phyloP scores from a whole-genome alignment of 2,888 invertebrate genomes.

The Clistopyga incitator region DNA sequence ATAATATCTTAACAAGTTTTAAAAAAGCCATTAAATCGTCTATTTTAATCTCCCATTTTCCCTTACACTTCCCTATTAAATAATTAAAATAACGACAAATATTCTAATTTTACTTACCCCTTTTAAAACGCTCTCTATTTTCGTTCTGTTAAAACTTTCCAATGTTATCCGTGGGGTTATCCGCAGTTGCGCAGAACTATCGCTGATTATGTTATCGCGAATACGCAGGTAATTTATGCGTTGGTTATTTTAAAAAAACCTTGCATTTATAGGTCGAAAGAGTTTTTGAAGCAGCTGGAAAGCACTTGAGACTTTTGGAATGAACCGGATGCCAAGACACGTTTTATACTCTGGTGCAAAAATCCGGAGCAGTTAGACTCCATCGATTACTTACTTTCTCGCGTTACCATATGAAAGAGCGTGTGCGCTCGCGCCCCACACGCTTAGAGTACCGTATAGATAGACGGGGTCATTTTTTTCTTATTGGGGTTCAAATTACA shows the following conservation, averaged over 20 bases:
- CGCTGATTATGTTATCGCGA: conserved; percentile 1
- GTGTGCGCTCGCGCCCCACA: conserved; percentile 9
- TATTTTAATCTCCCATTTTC: background rate
- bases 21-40: background rate
- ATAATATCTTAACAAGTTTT: background rate
- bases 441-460: background rate
- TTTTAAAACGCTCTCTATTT: no score
- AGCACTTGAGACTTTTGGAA: conserved; percentile 7
- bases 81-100: background rate
- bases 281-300: background rate
- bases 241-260: background rate
- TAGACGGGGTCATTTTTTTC: conserved; percentile 23
- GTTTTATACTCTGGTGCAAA: conserved; percentile 40
- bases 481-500: background rate
- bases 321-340: conserved; percentile 38
- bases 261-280: background rate
- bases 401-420: conserved; percentile 43
- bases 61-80: background rate
- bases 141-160: background rate
- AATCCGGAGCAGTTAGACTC: conserved; percentile 15
- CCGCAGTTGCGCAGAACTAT: conserved; percentile 45
- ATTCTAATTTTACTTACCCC: conserved; percentile 26
- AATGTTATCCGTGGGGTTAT: conserved; percentile 18
- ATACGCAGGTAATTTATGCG: conserved; percentile 1
- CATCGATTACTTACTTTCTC: conserved; percentile 67